Percentiles rank a stretch among this genome's conserved stretches.
Evolutionary conservation across 2,113 vertebrate genomes (phyloP).

Genomic region (Pogona vitticeps): DNA sequence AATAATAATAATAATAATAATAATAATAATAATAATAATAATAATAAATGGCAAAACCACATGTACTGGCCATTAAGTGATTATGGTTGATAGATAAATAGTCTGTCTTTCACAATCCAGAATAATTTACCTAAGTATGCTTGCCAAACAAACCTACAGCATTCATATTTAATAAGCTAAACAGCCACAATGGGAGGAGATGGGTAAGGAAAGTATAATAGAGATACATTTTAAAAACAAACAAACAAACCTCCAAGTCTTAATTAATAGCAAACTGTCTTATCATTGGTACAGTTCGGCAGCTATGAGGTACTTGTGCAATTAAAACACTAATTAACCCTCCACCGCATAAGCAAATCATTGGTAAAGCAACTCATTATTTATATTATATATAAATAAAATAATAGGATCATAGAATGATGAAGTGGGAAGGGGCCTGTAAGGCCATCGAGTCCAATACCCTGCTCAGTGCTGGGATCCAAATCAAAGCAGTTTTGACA

Average conservation of each 20-base stretch:
- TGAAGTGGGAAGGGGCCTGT: too few species aligned
- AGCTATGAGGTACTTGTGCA: not conserved
- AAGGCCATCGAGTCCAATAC: too few species aligned
- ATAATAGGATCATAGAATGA: too few species aligned
- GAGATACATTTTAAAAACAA: too few species aligned
- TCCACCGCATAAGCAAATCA: too few species aligned
- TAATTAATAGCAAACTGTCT: not conserved
- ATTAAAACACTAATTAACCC: not conserved
- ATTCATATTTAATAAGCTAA: conserved; percentile 14
- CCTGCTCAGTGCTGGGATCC: too few species aligned
- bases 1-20: too few species aligned
- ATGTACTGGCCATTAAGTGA: not conserved
- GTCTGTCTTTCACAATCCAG: conserved; percentile 11
- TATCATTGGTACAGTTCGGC: not conserved
- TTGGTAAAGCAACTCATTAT: too few species aligned
- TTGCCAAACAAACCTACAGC: conserved; percentile 5
- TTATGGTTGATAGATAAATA: conserved; percentile 19
- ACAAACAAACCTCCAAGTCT: not conserved
- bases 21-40: too few species aligned
- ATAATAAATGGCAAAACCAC: not conserved
- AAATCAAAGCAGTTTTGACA: too few species aligned
- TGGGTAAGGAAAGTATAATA: not conserved
- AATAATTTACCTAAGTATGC: conserved; percentile 1
- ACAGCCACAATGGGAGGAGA: not conserved
- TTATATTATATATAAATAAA: too few species aligned